Conservation (phyloP, 1,140 invertebrate genomes). For the Drosophila subobscura region DNA sequence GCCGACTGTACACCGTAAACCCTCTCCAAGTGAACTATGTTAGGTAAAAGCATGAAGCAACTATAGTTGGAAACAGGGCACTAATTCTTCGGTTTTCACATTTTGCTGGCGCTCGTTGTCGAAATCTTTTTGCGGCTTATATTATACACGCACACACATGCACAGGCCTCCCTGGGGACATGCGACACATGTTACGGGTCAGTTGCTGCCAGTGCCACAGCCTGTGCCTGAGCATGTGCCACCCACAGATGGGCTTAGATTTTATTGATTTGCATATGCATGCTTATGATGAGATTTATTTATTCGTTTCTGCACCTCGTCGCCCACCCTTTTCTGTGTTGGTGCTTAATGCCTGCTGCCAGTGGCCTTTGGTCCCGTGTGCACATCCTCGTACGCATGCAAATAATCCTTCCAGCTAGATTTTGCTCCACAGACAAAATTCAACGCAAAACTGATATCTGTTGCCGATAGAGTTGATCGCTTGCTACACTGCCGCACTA, state of each 20-base stretch:
- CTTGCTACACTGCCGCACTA: too few species aligned
- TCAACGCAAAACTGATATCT: too few species aligned
- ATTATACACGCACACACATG: constrained; percentile 34
- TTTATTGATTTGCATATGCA: constrained; percentile 59
- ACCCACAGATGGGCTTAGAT: constrained; percentile 49
- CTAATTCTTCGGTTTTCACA: constrained; percentile 79
- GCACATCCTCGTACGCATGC: too few species aligned
- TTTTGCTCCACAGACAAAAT: too few species aligned
- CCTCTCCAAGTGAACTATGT: constrained; percentile 64
- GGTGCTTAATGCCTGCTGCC: constrained; percentile 6
- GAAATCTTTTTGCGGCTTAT: constrained; percentile 81
- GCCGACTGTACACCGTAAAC: constrained; percentile 73
- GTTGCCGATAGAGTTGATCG: too few species aligned
- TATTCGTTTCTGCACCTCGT: constrained; percentile 22
- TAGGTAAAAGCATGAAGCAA: constrained; percentile 80
- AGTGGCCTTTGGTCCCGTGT: background rate
- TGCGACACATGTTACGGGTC: constrained; percentile 76
- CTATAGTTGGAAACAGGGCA: too few species aligned
- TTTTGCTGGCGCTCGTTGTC: constrained; percentile 61
- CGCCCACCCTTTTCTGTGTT: too few species aligned
- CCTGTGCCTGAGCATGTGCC: too few species aligned
- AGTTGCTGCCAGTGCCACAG: constrained; percentile 54
- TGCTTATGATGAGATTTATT: constrained; percentile 56
- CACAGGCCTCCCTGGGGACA: constrained; percentile 14
- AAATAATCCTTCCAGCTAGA: too few species aligned